phyloP scores from a whole-genome alignment of 2,888 invertebrate genomes.

The Adineta ricciae region DNA sequence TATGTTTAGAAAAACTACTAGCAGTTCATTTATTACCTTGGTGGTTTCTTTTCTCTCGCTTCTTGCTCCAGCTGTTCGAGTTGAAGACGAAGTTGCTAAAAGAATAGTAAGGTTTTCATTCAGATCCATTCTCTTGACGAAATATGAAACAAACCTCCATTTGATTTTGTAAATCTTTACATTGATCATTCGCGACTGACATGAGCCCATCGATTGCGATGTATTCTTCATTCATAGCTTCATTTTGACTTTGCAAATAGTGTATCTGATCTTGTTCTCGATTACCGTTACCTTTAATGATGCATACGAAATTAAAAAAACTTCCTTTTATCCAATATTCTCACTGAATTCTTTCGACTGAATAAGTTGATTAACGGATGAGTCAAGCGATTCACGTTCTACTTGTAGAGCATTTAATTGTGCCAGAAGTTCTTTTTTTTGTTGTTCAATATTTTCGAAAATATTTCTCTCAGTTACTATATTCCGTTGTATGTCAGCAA shows the following conservation, averaged over 20 bases:
- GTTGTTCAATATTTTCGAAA: not conserved
- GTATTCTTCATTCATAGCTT: not conserved
- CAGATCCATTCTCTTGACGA: not conserved
- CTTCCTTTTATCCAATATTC: too few relatives aligned
- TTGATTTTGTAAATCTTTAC: slow-evolving; percentile 5
- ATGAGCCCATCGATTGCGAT: not conserved
- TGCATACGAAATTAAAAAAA: too few relatives aligned
- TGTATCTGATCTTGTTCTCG: not conserved
- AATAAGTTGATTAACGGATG: not conserved
- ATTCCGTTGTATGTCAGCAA: not conserved
- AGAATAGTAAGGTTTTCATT: not conserved
- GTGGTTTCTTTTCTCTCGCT: not conserved
- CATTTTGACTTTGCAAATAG: not conserved
- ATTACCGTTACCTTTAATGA: not conserved
- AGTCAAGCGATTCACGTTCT: slow-evolving; percentile 13
- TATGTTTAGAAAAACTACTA: not conserved
- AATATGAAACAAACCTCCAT: slow-evolving; percentile 9
- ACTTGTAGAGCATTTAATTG: not conserved
- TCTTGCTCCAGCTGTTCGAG: not conserved
- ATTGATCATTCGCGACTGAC: not conserved
- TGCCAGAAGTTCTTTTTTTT: not conserved
- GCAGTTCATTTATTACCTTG: not conserved
- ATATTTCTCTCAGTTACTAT: not conserved
- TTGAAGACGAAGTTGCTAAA: slow-evolving; percentile 8
- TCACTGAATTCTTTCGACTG: not conserved